Percentiles rank a stretch among this genome's conserved stretches.
Conservation (phyloP, 2,113 vertebrate species). For the Notarius quadriscutis region DNA sequence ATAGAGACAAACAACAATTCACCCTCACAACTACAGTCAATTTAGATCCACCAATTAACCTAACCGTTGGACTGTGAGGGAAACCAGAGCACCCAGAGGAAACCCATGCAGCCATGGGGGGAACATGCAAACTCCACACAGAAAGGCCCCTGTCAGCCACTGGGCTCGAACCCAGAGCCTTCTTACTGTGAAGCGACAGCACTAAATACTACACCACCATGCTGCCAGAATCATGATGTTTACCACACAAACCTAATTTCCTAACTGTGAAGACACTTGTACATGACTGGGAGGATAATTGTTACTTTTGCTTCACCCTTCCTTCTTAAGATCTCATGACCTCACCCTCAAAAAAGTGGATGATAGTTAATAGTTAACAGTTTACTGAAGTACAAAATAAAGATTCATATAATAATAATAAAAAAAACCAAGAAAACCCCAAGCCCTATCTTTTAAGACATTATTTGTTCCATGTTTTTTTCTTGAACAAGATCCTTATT, state of each 20-base stretch:
- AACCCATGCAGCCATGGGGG: too few species aligned
- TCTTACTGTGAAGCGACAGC: too few species aligned
- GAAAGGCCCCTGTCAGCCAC: too few species aligned
- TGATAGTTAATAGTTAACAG: not conserved
- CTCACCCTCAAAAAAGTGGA: not conserved
- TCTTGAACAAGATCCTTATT: not conserved
- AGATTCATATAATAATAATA: not conserved
- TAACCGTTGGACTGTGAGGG: too few species aligned
- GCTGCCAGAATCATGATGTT: not conserved
- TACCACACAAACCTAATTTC: conserved; percentile 19
- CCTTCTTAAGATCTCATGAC: not conserved
- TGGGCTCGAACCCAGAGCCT: too few species aligned
- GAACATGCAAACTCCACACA: too few species aligned
- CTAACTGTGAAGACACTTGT: not conserved
- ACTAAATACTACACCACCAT: too few species aligned
- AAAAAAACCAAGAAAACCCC: not conserved
- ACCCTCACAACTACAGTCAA: too few species aligned
- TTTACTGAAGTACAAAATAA: not conserved
- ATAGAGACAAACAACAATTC: too few species aligned
- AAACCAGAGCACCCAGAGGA: too few species aligned
- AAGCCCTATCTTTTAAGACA: too few species aligned
- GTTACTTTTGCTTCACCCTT: not conserved
- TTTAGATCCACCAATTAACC: too few species aligned
- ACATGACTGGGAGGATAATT: conserved; percentile 5
- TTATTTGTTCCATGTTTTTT: not conserved